A percentile compares a stretch with the other conserved stretches of the same genome.
Conservation (phyloP, 2,888 invertebrate genomes). For the Tetragonula carbonaria region DNA sequence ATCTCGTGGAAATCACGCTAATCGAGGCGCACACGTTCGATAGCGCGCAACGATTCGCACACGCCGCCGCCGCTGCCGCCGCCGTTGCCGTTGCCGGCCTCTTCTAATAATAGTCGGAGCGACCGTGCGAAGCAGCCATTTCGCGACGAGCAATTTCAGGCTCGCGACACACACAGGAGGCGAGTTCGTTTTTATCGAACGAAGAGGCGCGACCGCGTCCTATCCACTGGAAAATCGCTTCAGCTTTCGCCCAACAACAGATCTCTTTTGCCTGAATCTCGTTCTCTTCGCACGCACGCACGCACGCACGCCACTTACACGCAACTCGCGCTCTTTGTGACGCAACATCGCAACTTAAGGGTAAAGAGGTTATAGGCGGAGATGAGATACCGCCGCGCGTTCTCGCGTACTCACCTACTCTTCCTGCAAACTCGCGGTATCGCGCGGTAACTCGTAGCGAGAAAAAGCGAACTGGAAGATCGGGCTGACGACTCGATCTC, state of each 20-base stretch:
- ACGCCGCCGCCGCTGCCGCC: background rate
- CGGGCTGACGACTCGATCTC: background rate
- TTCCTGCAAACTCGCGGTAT: too few species aligned
- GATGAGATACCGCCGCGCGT: conserved; percentile 3
- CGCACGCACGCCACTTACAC: background rate
- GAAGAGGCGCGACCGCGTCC: background rate
- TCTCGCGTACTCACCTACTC: too few species aligned
- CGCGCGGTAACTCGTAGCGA: too few species aligned
- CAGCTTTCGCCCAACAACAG: too few species aligned
- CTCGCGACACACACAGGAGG: conserved; percentile 15
- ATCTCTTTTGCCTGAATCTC: too few species aligned
- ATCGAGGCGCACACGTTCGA: conserved; percentile 23
- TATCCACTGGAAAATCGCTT: too few species aligned
- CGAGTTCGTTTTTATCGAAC: too few species aligned
- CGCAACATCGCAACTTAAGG: background rate
- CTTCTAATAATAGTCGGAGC: conserved; percentile 68
- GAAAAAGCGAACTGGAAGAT: too few species aligned
- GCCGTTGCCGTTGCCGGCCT: conserved; percentile 28
- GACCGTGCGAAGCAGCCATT: conserved; percentile 63
- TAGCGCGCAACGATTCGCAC: conserved; percentile 36
- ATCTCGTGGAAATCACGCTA: conserved; percentile 4
- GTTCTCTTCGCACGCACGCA: too few species aligned
- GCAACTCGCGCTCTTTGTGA: conserved; percentile 11
- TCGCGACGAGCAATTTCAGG: conserved; percentile 44
- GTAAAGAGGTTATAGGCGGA: conserved; percentile 31